Evolutionary conservation across 2,113 vertebrate genomes (phyloP).

Genomic region (Heliornis fulica): DNA sequence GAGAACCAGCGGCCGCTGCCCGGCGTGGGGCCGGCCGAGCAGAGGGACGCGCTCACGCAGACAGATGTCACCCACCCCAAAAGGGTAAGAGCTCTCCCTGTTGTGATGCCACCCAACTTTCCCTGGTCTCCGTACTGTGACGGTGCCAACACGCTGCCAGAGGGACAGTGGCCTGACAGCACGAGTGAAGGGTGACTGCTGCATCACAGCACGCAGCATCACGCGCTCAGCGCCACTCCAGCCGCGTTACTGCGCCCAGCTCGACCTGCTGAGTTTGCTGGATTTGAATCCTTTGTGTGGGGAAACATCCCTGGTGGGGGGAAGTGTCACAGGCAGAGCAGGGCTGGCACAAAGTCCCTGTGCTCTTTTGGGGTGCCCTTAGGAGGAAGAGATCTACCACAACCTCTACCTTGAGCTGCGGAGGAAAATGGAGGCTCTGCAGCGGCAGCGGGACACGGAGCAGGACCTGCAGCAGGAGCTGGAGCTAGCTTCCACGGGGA

Average conservation of each 20-base stretch:
- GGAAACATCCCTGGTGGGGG: neutral
- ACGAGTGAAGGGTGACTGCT: neutral
- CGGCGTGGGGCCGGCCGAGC: conserved; percentile 65
- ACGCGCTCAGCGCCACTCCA: neutral
- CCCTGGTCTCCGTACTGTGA: rapidly evolving
- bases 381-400: conserved; percentile 63
- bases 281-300: neutral
- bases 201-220: neutral
- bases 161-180: neutral
- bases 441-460: conserved; percentile 60
- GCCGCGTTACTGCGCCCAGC: rapidly evolving
- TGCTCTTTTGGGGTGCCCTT: rapidly evolving
- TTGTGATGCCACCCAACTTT: neutral
- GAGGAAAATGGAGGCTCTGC: conserved; percentile 65
- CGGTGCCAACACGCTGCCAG: neutral
- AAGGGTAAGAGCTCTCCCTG: conserved; percentile 65
- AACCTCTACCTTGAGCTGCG: conserved; percentile 69
- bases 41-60: conserved; percentile 80
- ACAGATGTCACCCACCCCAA: conserved; percentile 75
- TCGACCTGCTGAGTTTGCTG: neutral
- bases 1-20: neutral
- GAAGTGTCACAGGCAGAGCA: rapidly evolving
- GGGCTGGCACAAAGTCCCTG: neutral
- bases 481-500: conserved; percentile 22
- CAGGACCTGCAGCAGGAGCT: conserved; percentile 59